A percentile compares a stretch with the other conserved stretches of the same genome.
Evolutionary conservation across 2,797 vertebrate species (phyloP).

Genomic region (Distichodus sexfasciatus): DNA sequence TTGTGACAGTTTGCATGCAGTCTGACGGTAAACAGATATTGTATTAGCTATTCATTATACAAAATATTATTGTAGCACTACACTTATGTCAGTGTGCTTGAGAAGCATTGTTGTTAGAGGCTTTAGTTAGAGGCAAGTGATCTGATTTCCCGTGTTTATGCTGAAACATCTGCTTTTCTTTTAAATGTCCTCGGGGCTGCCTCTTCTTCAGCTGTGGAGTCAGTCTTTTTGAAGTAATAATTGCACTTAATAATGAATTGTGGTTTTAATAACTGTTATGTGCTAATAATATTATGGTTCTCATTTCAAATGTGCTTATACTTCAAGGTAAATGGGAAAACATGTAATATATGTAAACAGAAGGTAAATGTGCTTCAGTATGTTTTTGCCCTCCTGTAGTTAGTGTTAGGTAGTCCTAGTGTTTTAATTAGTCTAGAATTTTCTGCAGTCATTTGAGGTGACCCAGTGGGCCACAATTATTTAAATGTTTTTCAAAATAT

Average conservation of each 20-base stretch:
- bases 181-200: slow-evolving; percentile 37
- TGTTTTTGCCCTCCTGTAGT: not conserved
- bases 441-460: slow-evolving; percentile 13
- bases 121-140: slow-evolving; percentile 31
- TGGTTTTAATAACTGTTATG: not conserved
- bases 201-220: slow-evolving; percentile 8
- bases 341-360: too few relatives aligned
- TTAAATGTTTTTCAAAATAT: slow-evolving; percentile 34
- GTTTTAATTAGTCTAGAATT: slow-evolving; percentile 4
- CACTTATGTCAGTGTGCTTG: slow-evolving; percentile 17
- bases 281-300: not conserved
- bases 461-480: slow-evolving; percentile 48
- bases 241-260: not conserved
- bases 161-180: slow-evolving; percentile 47
- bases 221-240: slow-evolving; percentile 6
- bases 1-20: slow-evolving; percentile 1
- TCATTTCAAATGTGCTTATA: not conserved
- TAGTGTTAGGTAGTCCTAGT: too few relatives aligned
- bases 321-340: not conserved
- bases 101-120: slow-evolving; percentile 22
- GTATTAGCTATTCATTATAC: not conserved
- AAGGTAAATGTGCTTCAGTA: not conserved
- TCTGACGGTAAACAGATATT: slow-evolving; percentile 16
- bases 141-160: slow-evolving; percentile 44
- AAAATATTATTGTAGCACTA: slow-evolving; percentile 5